Base-by-base conservation (phyloP, 2,797 vertebrate species). In the Premnoplex brunnescens region DNA sequence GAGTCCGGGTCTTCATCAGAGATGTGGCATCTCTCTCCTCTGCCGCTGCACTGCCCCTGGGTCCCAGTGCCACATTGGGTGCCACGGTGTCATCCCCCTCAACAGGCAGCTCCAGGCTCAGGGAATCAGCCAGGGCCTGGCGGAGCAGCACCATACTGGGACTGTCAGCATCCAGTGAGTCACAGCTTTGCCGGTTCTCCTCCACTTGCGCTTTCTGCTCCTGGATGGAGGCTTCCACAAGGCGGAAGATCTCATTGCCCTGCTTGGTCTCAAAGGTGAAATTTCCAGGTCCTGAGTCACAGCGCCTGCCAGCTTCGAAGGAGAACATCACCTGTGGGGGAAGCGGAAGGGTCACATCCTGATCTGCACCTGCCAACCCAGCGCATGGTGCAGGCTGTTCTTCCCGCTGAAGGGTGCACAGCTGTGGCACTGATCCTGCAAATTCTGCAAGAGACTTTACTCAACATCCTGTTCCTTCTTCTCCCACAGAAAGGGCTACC, bases 231-330 rank as follows among this genome's bases (percentile, higher is more conserved):
- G 97, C 97, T 96, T 99, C 99, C 73, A 99, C 99, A 36, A 99
- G 97, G 55, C 92, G 97, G 95, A 99, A 99, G 96, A 99, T 99
- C 93, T 99, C 99, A 5, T 99, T 99, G 80, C 99, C 99, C 93
- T 99, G 98, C 91, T 98, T 98, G 8, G 99, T 99, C 96, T 99
- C 99, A 23, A 99, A 99, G 82, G 99, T 99, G 98, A 99, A 99
- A 97, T 98, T 99, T 4, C 99, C 99, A 0, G 99, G 98, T n/a
- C 99, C 99, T 0, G 99, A 99, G 39, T 99, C 98, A 3, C 99
- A 99, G 83, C 99, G 98, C 17, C 99, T 98, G 20, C 99, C 99
- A 0, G 99, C 99, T 97, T 99, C 99, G 0, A 99, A 99, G 3
- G 99, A 99, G 95, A 99, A 99, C 99, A 99, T 99, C 78, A 99